Evolutionary conservation across 2,888 invertebrate species (phyloP).

Genomic region (Platycheirus albimanus): DNA sequence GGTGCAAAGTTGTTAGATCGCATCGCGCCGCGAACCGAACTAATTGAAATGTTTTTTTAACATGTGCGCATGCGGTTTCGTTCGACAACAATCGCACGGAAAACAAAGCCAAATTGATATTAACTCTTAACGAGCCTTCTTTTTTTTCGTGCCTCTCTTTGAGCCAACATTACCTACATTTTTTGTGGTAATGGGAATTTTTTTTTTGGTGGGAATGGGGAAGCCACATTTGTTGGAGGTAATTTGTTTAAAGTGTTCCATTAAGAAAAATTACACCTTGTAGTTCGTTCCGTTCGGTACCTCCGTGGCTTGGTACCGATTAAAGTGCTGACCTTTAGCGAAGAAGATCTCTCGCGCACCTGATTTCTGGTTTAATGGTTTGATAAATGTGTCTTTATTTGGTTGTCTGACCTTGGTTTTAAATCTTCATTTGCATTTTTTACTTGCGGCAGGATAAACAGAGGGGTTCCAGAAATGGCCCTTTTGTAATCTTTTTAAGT

Average conservation of each 20-base stretch:
- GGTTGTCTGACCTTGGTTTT: slow-evolving; percentile 39
- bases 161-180: background rate
- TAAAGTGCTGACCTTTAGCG: slow-evolving; percentile 43
- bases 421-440: slow-evolving; percentile 30
- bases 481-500: background rate
- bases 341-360: slow-evolving; percentile 25
- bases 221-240: slow-evolving; percentile 22
- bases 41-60: slow-evolving; percentile 68
- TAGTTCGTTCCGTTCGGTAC: background rate
- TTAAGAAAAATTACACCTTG: slow-evolving; percentile 16
- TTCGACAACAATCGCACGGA: slow-evolving; percentile 39
- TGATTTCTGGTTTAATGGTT: slow-evolving; percentile 20
- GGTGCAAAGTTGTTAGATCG: background rate
- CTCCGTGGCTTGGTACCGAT: slow-evolving; percentile 11
- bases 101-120: slow-evolving; percentile 36
- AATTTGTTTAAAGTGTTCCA: slow-evolving; percentile 31
- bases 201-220: slow-evolving; percentile 10
- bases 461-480: slow-evolving; percentile 7
- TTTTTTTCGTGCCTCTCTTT: background rate
- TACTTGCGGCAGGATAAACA: slow-evolving; percentile 5
- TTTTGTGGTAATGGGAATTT: slow-evolving; percentile 12
- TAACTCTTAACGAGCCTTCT: slow-evolving; percentile 9
- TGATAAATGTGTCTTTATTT: slow-evolving; percentile 39
- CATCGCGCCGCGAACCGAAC: background rate
- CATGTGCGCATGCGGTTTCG: slow-evolving; percentile 68